Conservation (phyloP, 92 coral and sea anemone species). For the Palythoa caribaeorum region DNA sequence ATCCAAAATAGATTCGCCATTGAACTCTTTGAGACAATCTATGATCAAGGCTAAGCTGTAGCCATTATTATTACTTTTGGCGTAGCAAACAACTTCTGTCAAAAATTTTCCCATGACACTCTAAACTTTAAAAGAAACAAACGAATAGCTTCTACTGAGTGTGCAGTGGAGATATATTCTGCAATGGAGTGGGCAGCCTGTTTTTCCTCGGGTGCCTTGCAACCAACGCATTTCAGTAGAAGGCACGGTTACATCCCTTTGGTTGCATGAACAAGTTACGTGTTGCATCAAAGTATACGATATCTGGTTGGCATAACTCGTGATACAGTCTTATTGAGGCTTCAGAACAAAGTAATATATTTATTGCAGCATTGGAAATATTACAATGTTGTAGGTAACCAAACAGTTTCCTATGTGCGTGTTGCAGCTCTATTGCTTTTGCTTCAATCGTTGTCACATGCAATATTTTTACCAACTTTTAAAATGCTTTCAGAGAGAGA, state of each 20-base stretch:
- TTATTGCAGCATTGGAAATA: not conserved
- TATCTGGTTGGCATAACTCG: slow-evolving; percentile 7
- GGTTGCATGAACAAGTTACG: slow-evolving; percentile 40
- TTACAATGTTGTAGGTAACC: too few species aligned
- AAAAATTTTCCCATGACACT: too few species aligned
- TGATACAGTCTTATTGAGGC: not conserved
- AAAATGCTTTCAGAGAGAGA: too few species aligned
- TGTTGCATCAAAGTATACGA: slow-evolving; percentile 49
- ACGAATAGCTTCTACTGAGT: too few species aligned
- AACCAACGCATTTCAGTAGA: not conserved
- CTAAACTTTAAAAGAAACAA: too few species aligned
- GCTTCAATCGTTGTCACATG: not conserved
- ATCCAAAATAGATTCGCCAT: not conserved
- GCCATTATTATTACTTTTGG: not conserved
- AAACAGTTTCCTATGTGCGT: not conserved
- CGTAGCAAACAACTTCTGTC: too few species aligned
- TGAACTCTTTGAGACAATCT: not conserved
- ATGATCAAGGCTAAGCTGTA: not conserved
- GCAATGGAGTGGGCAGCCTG: slow-evolving; percentile 13
- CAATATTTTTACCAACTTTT: not conserved
- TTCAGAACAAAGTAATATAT: slow-evolving; percentile 46
- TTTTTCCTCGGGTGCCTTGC: not conserved
- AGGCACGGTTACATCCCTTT: too few species aligned
- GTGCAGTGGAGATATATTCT: not conserved
- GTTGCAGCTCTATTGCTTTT: slow-evolving; percentile 23